Evolutionary conservation across 1,140 invertebrate genomes (phyloP).

Genomic region (Propsilocerus akamusi): DNA sequence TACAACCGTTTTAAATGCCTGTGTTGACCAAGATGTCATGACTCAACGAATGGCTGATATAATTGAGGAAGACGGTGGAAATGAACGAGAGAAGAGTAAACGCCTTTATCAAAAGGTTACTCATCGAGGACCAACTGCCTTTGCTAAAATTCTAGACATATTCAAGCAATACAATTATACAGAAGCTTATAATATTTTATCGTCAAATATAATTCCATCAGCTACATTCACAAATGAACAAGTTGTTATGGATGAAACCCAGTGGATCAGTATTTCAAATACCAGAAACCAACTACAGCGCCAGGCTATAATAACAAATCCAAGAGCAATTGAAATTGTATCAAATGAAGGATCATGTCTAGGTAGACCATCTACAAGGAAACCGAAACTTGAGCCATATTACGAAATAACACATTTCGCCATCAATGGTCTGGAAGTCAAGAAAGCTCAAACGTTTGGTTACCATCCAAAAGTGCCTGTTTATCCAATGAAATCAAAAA

Average conservation of each 20-base stretch:
- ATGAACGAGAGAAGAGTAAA: not conserved
- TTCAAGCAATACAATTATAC: not conserved
- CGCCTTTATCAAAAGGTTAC: not conserved
- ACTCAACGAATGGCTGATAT: not conserved
- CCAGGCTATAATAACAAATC: not conserved
- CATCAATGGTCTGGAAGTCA: slow-evolving; percentile 10
- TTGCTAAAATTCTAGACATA: not conserved
- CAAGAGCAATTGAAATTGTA: not conserved
- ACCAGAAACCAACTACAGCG: not conserved
- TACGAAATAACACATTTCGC: not conserved
- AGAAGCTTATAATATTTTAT: not conserved
- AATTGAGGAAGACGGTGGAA: not conserved
- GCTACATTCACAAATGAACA: not conserved
- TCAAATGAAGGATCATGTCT: not conserved
- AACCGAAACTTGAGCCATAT: not conserved
- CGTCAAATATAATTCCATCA: not conserved
- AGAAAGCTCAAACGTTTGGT: slow-evolving; percentile 19
- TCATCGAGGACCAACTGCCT: not conserved
- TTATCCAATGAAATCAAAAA: slow-evolving; percentile 30
- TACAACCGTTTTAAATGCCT: not conserved
- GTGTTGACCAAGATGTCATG: not conserved
- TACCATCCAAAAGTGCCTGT: slow-evolving; percentile 12
- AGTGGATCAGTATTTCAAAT: not conserved
- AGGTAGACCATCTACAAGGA: not conserved
- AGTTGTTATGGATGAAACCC: not conserved